These are phyloP conservation scores for Salvelinus namaycush DNA, from an alignment of 2,113 vertebrate species.

Conservation along the genomic window DNA sequence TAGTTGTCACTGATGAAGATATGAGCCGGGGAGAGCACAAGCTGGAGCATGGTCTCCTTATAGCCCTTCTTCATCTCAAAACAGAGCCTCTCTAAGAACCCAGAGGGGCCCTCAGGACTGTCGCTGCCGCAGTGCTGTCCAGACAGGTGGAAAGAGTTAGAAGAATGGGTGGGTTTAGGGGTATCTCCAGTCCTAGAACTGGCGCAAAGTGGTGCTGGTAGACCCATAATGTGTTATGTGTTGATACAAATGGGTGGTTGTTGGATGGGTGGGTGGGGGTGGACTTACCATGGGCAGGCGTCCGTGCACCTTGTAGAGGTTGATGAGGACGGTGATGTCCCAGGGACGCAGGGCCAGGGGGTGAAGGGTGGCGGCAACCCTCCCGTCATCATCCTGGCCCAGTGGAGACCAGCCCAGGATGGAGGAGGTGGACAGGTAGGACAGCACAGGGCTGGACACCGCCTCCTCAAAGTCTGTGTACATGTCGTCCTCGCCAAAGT, in stretches of 20 bases:
- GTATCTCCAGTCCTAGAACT: not conserved
- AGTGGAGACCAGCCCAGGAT: constrained; percentile 92
- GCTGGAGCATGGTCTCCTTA: constrained; percentile 93
- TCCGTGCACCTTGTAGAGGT: constrained; percentile 94
- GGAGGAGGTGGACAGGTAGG: constrained; percentile 88
- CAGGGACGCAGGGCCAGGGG: constrained; percentile 91
- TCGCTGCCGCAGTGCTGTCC: constrained; percentile 88
- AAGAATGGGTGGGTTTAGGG: not conserved
- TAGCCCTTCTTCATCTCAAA: constrained; percentile 99
- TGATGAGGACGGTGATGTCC: constrained; percentile 96
- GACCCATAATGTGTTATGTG: too few relatives aligned
- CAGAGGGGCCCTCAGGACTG: constrained; percentile 89
- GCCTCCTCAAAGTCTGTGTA: constrained; percentile 97
- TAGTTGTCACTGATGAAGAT: constrained; percentile 93
- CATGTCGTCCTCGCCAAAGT: constrained; percentile 98
- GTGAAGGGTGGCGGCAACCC: constrained; percentile 75
- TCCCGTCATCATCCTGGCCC: constrained; percentile 79
- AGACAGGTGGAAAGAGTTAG: constrained; percentile 3
- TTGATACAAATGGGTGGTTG: constrained; percentile 27
- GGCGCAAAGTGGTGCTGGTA: too few relatives aligned
- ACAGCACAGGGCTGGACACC: constrained; percentile 88
- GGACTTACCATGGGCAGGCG: constrained; percentile 86
- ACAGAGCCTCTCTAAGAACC: constrained; percentile 91
- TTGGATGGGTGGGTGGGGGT: too few relatives aligned
- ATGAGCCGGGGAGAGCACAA: constrained; percentile 90